Base-by-base conservation (phyloP, 2,113 vertebrate species). In the Pachyramphus minor region DNA sequence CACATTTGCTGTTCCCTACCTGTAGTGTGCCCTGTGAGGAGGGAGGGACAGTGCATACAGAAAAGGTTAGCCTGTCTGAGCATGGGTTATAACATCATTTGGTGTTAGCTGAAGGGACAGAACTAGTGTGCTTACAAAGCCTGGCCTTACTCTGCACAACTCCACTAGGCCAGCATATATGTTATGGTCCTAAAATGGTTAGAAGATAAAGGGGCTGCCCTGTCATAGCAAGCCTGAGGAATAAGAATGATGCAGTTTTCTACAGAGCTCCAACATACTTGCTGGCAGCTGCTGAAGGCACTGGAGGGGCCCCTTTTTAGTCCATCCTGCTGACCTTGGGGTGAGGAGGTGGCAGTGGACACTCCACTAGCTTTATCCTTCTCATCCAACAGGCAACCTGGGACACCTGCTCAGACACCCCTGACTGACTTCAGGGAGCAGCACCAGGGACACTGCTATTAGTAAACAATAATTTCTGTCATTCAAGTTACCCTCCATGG, bases 111-210 rank as follows among this genome's bases (percentile, higher is more conserved):
- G 47, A n/a, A 62, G 50, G 42, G 37, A 17, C 49, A 59, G 63
- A 73, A 58, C 31, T 31, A n/a, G n/a, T n/a, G n/a, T n/a, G n/a
- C n/a, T 49, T 80, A 18, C 30, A 4, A 84, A 69, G 56, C 41
- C 64, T 35, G 35, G 33, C 13, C 11, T 63, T 55, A 20, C 16
- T 76, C 75, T 77, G 68, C 45, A 39, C 69, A 52, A 2, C 45
- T 60, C 49, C n/a, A 19, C 15, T 41, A 9, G 2, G 6, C 45
- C 5, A 7, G 33, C 4, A 2, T 11, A 21, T 1, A 5, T 22
- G 14, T 53, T 55, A 47, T 13, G 33, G 37, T 41, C 63, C 39
- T 73, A 62, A 87, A 82, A 69, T n/a, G 9, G 3, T 8, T 13
- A n/a, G 49, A 30, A 63, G 30, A 44, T 45, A 8, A 69, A 77